Base-by-base conservation (phyloP, 1,140 invertebrate genomes). In the Subanguina moxae region DNA sequence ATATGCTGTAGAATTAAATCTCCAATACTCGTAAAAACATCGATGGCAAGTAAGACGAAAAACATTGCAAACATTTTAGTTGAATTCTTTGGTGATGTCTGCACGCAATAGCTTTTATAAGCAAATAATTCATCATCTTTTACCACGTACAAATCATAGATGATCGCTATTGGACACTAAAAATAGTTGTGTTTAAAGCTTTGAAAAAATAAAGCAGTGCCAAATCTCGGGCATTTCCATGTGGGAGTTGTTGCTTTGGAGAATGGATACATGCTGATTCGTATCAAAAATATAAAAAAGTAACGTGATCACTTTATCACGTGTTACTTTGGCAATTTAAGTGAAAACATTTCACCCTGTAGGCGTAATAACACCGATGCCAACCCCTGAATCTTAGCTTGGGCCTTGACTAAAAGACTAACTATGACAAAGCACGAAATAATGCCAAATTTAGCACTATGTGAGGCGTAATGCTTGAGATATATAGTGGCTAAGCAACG, bases 401-500 rank as follows among this genome's bases (percentile, higher is more conserved):
- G n/a, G n/a, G n/a, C n/a, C n/a, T n/a, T n/a, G n/a, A 38, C 32
- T 5, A 38, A 38, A 38, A 38, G 32, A 52, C 48, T 21, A 21
- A 52, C 48, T 21, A 25, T 52, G 8, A 52, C 15, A 21, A 52
- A 52, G 48, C n/a, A 21, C 1, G 23, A 3, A 15, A 52, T 19
- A 15, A 52, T 52, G 48, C 48, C 48, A 52, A 52, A 52, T 52
- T 52, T 52, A 52, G 48, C 48, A 15, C 48, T 52, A 15, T 52
- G 48, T 25, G 48, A 21, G 15, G 48, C 48, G 17, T 52, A 52
- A 21, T 52, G 48, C 17, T 52, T 52, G 8, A 52, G 23, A 25
- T 52, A 52, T 21, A 52, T 25, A 52, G 48, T 52, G n/a, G 48
- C 48, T 25, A 52, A 52, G 23, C 48, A 52, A 19, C 48, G n/a